Base-by-base conservation (phyloP, 64 coral and sea anemone genomes). In the Catalaphyllia jardinei region DNA sequence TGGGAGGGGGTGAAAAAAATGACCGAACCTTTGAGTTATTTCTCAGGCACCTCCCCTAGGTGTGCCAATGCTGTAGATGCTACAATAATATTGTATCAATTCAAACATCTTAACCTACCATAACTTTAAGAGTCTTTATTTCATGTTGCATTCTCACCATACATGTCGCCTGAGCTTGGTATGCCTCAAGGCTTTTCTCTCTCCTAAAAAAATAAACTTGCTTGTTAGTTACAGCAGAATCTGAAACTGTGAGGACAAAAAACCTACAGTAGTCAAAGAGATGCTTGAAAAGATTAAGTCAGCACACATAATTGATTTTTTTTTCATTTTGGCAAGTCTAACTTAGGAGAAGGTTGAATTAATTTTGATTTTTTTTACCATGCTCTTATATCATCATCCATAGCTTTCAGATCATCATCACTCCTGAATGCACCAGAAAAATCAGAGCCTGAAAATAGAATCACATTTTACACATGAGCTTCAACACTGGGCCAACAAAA, bases 101-200 rank as follows among this genome's bases (percentile, higher is more conserved):
- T 39, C 38, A 39, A 39, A 39, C 38, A 55, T 8, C 30, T 71
- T 0, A 77, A 90, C 91, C 67, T 84, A 96, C 94, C 81, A 96
- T 42, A 10, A 77, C 88, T 83, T 86, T 84, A 4, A 96, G 88
- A 13, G 88, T 93, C 78, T 77, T 93, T 33, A 96, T 96, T 61
- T 96, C 94, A 24, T 96, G 94, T 22, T 96, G 87, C 94, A 96
- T 96, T 12, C 94, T 82, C 14, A 96, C 88, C 18, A 96, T 57
- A 71, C 94, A 96, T n/a, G n/a, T n/a, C n/a, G n/a, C n/a, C n/a
- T 96, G 95, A 12, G 95, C 95, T 54, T 96, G 95, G 83, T 96
- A 96, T 1, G 95, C 95, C 42, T 96, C 95, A 8, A 96, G 83
- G 33, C 95, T 96, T 79, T 96, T 96, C 10, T 91, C 83, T 77